These are phyloP conservation scores for Bradysia coprophila DNA, from an alignment of 1,140 invertebrate species.

Conservation along the genomic window DNA sequence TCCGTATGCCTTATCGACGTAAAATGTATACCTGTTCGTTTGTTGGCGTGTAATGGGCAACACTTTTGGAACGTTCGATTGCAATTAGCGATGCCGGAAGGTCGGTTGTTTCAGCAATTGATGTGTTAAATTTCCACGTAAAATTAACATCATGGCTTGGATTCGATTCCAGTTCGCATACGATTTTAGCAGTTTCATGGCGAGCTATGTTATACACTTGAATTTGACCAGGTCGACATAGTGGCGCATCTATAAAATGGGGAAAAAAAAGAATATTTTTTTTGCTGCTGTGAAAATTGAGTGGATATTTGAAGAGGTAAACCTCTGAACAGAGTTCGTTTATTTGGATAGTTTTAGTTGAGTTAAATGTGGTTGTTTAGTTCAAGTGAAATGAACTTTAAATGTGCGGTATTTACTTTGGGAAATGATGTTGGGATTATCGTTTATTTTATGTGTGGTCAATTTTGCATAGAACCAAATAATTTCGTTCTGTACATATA, in stretches of 20 bases:
- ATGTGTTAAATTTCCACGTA: slow-evolving; percentile 53
- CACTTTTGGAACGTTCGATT: slow-evolving; percentile 31
- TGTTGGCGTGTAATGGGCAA: slow-evolving; percentile 37
- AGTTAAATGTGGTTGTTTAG: too few species aligned
- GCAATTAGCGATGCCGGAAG: slow-evolving; percentile 31
- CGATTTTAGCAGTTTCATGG: slow-evolving; percentile 37
- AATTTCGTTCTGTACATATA: too few species aligned
- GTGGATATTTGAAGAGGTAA: too few species aligned
- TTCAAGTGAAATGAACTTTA: too few species aligned
- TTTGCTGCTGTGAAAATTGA: too few species aligned
- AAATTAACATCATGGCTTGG: slow-evolving; percentile 36
- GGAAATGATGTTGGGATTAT: too few species aligned
- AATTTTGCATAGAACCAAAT: too few species aligned
- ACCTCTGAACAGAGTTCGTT: too few species aligned
- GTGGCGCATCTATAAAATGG: slow-evolving; percentile 37
- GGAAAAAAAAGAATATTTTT: slow-evolving; percentile 5
- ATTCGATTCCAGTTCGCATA: slow-evolving; percentile 52
- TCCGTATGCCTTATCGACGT: too few species aligned
- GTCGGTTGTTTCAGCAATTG: slow-evolving; percentile 35
- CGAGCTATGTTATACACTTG: slow-evolving; percentile 44
- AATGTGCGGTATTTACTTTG: too few species aligned
- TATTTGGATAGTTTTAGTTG: not conserved
- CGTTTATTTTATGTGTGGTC: too few species aligned
- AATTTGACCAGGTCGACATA: slow-evolving; percentile 39
- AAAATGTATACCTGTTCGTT: slow-evolving; percentile 15